Evolutionary conservation across 2,888 invertebrate genomes (phyloP).

Genomic region (Lasius platythorax): DNA sequence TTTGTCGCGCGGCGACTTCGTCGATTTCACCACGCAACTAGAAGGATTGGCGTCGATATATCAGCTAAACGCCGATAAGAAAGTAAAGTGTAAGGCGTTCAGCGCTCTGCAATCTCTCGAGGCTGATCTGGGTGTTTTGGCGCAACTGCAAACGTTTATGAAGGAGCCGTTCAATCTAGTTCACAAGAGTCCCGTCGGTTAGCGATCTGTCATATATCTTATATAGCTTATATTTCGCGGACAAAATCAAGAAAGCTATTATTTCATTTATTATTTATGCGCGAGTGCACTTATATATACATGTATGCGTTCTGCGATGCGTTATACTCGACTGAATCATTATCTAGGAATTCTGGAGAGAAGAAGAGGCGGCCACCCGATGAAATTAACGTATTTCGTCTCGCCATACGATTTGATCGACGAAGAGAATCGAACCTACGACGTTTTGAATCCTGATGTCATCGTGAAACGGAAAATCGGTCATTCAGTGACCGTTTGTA

Average conservation of each 20-base stretch:
- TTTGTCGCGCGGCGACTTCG: conserved; percentile 94
- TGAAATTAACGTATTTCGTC: conserved; percentile 97
- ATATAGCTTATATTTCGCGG: not conserved
- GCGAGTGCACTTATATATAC: not conserved
- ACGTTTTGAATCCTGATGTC: conserved; percentile 92
- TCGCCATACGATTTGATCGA: conserved; percentile 97
- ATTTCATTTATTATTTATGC: not conserved
- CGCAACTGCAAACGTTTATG: conserved; percentile 92
- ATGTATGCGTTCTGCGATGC: not conserved
- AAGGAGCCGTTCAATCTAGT: conserved; percentile 92
- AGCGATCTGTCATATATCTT: conserved; percentile 61
- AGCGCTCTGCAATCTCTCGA: conserved; percentile 97
- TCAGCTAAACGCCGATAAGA: conserved; percentile 97
- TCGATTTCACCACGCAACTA: conserved; percentile 96
- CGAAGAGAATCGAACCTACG: conserved; percentile 90
- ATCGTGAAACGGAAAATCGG: conserved; percentile 91
- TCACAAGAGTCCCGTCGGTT: conserved; percentile 96
- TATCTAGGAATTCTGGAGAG: conserved; percentile 86
- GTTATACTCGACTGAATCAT: not conserved
- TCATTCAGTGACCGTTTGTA: conserved; percentile 94
- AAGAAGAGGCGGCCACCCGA: conserved; percentile 90
- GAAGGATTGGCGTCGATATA: conserved; percentile 97
- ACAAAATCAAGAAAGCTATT: not conserved
- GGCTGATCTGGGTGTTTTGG: conserved; percentile 93
- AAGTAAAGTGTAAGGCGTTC: conserved; percentile 97